These are phyloP conservation scores for Manduca sexta DNA, from an alignment of 1,140 invertebrate genomes.

Conservation along the genomic window DNA sequence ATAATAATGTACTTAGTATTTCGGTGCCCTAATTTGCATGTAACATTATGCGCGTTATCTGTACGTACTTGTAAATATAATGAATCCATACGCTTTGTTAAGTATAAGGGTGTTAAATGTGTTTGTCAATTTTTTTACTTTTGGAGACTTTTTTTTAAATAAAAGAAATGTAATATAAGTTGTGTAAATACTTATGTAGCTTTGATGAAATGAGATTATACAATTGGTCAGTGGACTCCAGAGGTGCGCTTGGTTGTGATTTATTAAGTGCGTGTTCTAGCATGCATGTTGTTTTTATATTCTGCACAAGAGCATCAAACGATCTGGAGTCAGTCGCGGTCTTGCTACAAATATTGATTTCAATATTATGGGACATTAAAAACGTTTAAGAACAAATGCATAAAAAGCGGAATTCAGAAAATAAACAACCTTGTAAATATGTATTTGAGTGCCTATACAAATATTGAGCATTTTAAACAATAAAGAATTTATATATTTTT, in stretches of 20 bases:
- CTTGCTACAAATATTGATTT: no score
- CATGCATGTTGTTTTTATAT: no score
- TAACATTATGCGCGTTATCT: constrained; percentile 52
- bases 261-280: neutral
- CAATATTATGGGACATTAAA: no score
- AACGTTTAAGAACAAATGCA: no score
- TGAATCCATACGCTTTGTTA: constrained; percentile 72
- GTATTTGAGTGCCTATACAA: no score
- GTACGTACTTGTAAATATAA: constrained; percentile 63
- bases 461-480: no score
- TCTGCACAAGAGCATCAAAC: no score
- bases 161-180: constrained; percentile 44
- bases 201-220: constrained; percentile 54
- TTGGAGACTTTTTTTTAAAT: constrained; percentile 53
- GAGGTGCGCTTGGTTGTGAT: constrained; percentile 25
- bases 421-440: no score
- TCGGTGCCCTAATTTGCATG: constrained; percentile 61
- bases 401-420: no score
- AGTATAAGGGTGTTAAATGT: constrained; percentile 65
- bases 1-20: constrained; percentile 62
- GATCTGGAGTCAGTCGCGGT: no score
- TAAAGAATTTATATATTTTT: no score
- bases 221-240: constrained; percentile 23
- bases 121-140: constrained; percentile 69
- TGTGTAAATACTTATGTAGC: constrained; percentile 52